These are phyloP conservation scores for Drosophila bocki DNA, from an alignment of 1,140 invertebrate genomes.

Conservation along the genomic window DNA sequence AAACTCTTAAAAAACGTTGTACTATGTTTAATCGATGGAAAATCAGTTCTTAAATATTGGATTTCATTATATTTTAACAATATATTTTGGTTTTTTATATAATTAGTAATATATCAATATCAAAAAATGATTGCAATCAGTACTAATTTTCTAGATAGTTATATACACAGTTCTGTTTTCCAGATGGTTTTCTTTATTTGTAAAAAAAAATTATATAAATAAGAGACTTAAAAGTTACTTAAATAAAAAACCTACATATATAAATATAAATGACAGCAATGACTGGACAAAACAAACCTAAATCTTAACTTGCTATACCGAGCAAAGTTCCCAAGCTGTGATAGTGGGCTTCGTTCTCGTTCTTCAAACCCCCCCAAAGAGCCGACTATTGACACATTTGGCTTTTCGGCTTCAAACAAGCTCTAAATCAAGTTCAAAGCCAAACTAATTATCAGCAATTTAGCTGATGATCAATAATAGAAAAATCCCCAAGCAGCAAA, in stretches of 20 bases:
- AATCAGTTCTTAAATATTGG: too few species aligned
- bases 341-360: constrained; percentile 1
- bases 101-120: too few species aligned
- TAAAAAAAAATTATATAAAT: background rate
- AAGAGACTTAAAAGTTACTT: background rate
- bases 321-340: constrained; percentile 6
- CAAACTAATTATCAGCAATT: constrained; percentile 82
- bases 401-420: constrained; percentile 59
- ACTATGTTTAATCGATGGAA: background rate
- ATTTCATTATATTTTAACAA: background rate
- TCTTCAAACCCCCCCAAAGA: constrained; percentile 4
- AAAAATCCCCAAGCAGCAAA: constrained; percentile 24
- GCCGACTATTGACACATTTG: constrained; percentile 49
- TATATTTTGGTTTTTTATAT: too few species aligned
- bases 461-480: constrained; percentile 73
- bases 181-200: background rate
- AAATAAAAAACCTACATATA: background rate
- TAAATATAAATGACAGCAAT: background rate
- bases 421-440: constrained; percentile 82
- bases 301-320: background rate
- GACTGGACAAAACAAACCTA: constrained; percentile 8
- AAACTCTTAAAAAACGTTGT: background rate
- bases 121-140: background rate
- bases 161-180: background rate
- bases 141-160: too few species aligned